Base-by-base conservation (phyloP, 2,113 vertebrate genomes). In the Megalops atlanticus region DNA sequence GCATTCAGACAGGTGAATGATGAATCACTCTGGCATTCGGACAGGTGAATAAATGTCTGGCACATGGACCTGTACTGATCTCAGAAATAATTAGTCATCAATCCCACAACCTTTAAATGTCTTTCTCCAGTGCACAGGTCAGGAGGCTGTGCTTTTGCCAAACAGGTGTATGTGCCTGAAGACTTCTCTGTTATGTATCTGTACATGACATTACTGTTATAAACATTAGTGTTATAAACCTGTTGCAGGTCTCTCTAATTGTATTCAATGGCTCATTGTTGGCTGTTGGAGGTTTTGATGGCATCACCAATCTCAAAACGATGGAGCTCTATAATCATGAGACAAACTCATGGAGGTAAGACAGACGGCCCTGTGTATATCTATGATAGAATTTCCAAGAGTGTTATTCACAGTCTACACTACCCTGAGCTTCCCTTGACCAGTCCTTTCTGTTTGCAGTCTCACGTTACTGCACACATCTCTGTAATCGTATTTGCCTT, bases 271-370 rank as follows among this genome's bases (percentile, higher is more conserved):
- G 86, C 2, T 79, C 79, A 27, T 49, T 93, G 78, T 72, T 93
- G 83, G 91, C 93, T 35, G 85, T 90, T 0, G 89, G 92, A 40
- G 93, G 91, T 49, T 91, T 78, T 41, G 92, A 94, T 68, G 92
- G 89, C 6, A 33, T 87, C n/a, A 86, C 87, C 18, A 84, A 85
- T 14, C 88, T 94, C 80, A 88, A 89, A 86, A 90, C 92, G 0
- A 81, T 92, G 14, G 90, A 92, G 40, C 83, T 81, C 3, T 95
- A 93, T 82, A 87, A 88, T 58, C 84, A 89, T 58, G 90, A 94
- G 47, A 88, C 81, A 72, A 93, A 92, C 81, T 82, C 80, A 14
- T 94, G 90, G 90, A 92, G 89, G 91, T 93, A 73, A 39, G 64
- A 43, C 40, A 6, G 1, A 64, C n/a, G 58, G 24, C 58, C n/a